A percentile compares a stretch with the other conserved stretches of the same genome.
phyloP scores from a whole-genome alignment of 2,888 invertebrate species.

The Synergus gifuensis region DNA sequence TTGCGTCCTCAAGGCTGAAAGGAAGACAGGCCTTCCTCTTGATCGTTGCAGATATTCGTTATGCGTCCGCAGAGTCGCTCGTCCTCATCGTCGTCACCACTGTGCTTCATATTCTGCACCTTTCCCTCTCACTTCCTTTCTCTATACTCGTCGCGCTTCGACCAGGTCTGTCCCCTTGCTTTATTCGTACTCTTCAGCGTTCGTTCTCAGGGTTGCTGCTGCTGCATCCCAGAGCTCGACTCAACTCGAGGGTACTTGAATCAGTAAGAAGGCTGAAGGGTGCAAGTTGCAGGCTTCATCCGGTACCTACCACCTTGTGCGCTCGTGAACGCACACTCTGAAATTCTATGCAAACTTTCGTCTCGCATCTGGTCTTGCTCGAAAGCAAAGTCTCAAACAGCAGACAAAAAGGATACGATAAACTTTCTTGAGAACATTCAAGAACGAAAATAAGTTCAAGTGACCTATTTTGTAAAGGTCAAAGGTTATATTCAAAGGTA shows the following conservation, averaged over 20 bases:
- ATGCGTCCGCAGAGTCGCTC: slow-evolving; percentile 23
- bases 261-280: slow-evolving; percentile 49
- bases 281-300: slow-evolving; percentile 41
- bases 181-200: slow-evolving; percentile 39
- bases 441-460: neutral
- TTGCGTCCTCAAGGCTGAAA: slow-evolving; percentile 42
- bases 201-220: slow-evolving; percentile 38
- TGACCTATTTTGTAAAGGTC: neutral
- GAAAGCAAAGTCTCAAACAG: neutral
- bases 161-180: slow-evolving; percentile 30
- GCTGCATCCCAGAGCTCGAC: slow-evolving; percentile 44
- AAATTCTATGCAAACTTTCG: slow-evolving; percentile 44
- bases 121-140: slow-evolving; percentile 26
- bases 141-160: slow-evolving; percentile 7
- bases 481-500: no score
- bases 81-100: neutral
- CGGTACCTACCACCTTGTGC: slow-evolving; percentile 20
- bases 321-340: slow-evolving; percentile 45
- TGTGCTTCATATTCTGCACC: slow-evolving; percentile 5
- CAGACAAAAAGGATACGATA: neutral
- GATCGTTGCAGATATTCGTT: slow-evolving; percentile 35
- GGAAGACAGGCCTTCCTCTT: slow-evolving; percentile 25
- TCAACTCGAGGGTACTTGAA: slow-evolving; percentile 49
- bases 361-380: slow-evolving; percentile 10
- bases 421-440: neutral